Evolutionary conservation across 2,888 invertebrate genomes (phyloP), one percentile per base, ranked within the genome.

Genomic region (Epistrophe grossulariae): DNA sequence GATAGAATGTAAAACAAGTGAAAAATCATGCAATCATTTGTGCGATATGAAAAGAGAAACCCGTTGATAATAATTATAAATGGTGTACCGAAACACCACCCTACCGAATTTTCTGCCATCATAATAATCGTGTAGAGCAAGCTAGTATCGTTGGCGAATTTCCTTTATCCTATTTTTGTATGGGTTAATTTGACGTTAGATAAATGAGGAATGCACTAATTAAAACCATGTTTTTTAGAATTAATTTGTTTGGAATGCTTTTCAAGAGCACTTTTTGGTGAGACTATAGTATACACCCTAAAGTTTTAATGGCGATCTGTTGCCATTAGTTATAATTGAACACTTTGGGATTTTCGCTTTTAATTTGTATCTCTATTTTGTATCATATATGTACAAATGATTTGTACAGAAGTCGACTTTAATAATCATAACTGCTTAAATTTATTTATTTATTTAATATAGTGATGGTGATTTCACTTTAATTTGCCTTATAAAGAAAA

Each of bases 151-250:
- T 64, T 64, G 45, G 64, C 7, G 15, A 62, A 48, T n/a, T 45
- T 64, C 31, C 19, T n/a, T 17, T 31, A 31, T 60, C 2, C 19
- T 17, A 40, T 40, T 70, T n/a, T 64, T 64, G 64, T 28, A 40
- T 78, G 55, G 52, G 55, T 79, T 79, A 62, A 79, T 79, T 64
- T 79, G 70, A 28, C 71, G 35, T 64, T 64, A 64, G 79, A 71
- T 62, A 72, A 79, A 79, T 79, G 62, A 72, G 79, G 71, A 64
- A 79, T 71, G 71, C 62, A 71, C 71, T 79, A 79, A 72, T 79
- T 79, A 79, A 79, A 79, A 64, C 13, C 79, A 64, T 79, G 55
- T 72, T 79, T 62, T 60, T 19, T 17, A 38, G 43, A 45, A 72
- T 50, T 57, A 55, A 71, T 79, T 72, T 79, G 45, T 64, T 64